Base-by-base conservation (phyloP, 2,113 vertebrate species). In the Arizona elegans region DNA sequence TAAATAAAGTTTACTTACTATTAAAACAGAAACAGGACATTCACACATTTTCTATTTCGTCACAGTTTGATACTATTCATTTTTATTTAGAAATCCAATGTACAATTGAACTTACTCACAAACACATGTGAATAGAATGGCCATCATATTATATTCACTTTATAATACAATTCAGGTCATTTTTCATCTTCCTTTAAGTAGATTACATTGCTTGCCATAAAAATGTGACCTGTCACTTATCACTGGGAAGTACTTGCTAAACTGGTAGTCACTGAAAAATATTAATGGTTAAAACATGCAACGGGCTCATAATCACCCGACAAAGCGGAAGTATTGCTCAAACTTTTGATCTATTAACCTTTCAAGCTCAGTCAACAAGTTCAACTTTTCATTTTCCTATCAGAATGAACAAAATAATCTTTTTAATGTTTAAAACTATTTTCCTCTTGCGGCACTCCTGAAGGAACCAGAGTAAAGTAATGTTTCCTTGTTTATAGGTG, bases 401-500 rank as follows among this genome's bases (percentile, higher is more conserved):
- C 89, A 88, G n/a, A 88, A 91, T 47, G 33, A 58, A 87, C 75
- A 75, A 85, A 33, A 90, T 88, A 87, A 17, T 86, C 33, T 91
- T 8, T 92, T 93, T 94, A 96, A 94, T 59, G 88, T 50, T 93
- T 91, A 93, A 90, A 53, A 90, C 21, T 7, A 94, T 95, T 95
- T 92, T 92, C 58, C 53, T 2, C 0, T 50, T 92, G 33, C 0
- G 0, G 33, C 54, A 90, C 55, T 91, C 95, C 93, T 54, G 88
- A 58, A 93, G 90, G 81, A 92, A 75, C 53, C 19, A 92, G 50
- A 92, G 50, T 43, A 9, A 93, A 89, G 91, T n/a, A 23, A 5
- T 11, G 38, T 43, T 92, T 50, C 12, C 47, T 95, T 95, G 65
- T 90, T 94, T 65, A 59, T 90, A 90, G 85, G n/a, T 85, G 9